Base-by-base conservation (phyloP, 2,888 invertebrate species). In the Drosophila acutilabella region DNA sequence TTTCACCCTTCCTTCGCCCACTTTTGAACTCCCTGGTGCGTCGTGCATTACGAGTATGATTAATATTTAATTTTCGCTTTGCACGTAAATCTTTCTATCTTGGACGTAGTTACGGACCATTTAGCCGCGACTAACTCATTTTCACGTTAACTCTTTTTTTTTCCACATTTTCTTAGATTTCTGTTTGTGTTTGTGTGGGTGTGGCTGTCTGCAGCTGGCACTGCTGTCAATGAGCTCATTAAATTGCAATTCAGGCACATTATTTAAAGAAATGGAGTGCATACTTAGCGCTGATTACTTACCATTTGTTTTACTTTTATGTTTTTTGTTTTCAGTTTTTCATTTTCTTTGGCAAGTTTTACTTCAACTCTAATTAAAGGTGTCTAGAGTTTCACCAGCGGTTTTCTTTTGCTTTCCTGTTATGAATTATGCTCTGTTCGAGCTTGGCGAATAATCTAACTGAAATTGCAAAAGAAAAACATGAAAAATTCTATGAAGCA, bases 211-310 rank as follows among this genome's bases (percentile, higher is more conserved):
- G 56, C 38, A 5, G 42, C 50, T 41, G 42, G 45, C 56, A 73
- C 57, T 8, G 45, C 84, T 85, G 89, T 81, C 88, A 87, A 87
- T 85, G 80, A 74, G 85, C 85, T 87, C 80, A 81, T 85, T 84
- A 89, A 89, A 89, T 65, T 81, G 88, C 78, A 69, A 85, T 87
- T 81, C 80, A 33, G 57, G 59, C 44, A 64, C 68, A 65, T 81
- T 61, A 81, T 66, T 66, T 51, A 64, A 61, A 58, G 76, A 69
- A 77, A 87, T 69, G 73, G 68, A 86, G 67, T 64, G 56, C 57
- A 42, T 57, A 60, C 80, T 74, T 58, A 62, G 18, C 56, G 58
- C 48, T 70, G 67, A 78, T 80, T 76, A 67, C 60, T 76, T 81
- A 64, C 60, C 47, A 33, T 54, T 82, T 38, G 70, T 42, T 61